A percentile compares a stretch with the other conserved stretches of the same genome.
Evolutionary conservation across 2,888 invertebrate genomes (phyloP).

Genomic region (Latrodectus elegans): DNA sequence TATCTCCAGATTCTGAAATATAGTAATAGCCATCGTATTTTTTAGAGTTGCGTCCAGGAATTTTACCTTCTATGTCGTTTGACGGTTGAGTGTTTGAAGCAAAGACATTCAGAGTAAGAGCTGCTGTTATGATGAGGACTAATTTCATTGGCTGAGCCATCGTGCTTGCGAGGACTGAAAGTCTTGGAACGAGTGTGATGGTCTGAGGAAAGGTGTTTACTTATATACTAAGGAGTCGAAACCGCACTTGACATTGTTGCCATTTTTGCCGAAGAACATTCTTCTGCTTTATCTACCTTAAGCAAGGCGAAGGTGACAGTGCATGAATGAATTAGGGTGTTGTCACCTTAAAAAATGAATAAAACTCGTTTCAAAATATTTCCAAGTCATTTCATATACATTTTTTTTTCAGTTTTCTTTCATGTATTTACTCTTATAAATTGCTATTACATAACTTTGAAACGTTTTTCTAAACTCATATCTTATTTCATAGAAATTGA

Average conservation of each 20-base stretch:
- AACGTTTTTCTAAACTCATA: too few relatives aligned
- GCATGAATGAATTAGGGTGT: background rate
- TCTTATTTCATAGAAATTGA: too few relatives aligned
- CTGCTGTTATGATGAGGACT: background rate
- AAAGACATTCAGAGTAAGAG: background rate
- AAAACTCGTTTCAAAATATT: too few relatives aligned
- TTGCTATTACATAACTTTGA: too few relatives aligned
- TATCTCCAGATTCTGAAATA: background rate
- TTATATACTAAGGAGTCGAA: slow-evolving; percentile 1
- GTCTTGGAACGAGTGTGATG: too few relatives aligned
- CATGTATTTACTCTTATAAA: too few relatives aligned
- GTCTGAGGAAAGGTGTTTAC: too few relatives aligned
- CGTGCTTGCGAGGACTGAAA: too few relatives aligned
- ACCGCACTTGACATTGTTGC: background rate
- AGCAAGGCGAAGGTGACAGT: background rate
- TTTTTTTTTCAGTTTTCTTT: too few relatives aligned
- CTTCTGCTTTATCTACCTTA: too few relatives aligned
- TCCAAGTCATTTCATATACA: too few relatives aligned
- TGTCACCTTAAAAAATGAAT: background rate
- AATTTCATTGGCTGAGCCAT: background rate
- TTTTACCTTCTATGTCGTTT: background rate
- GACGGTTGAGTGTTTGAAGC: background rate
- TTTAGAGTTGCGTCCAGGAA: background rate
- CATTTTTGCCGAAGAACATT: background rate
- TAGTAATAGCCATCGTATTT: slow-evolving; percentile 31